Evolutionary conservation across 2,113 vertebrate genomes (phyloP), one percentile per base, ranked within the genome.

Genomic region (Dryoscopus gambensis): DNA sequence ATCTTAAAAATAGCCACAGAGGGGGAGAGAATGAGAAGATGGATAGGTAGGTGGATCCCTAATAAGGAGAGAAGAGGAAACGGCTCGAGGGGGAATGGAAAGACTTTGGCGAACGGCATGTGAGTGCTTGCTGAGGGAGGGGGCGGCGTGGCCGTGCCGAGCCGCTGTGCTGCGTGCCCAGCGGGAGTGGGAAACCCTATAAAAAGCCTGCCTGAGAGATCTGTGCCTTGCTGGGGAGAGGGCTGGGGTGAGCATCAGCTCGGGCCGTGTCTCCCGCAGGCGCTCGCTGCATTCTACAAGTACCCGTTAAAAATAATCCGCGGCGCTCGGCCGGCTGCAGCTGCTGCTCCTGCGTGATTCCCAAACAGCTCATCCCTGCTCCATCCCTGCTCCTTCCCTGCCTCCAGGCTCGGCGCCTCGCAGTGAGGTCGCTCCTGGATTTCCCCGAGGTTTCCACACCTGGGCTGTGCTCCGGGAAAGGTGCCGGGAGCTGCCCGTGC

Each of bases 1-100:
- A 82, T 95, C 97, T 98, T 96, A 97, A 96, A 97, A 96, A 96
- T 96, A 98, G 96, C 85, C 84, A 56, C 84, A 11, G 93, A 83
- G 87, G 85, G 86, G 91, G 95, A 96, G 95, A 97, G 95, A 92
- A 97, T 89, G 89, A 96, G 82, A 83, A 96, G 90, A 96, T 85
- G 89, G 90, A 95, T 94, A 94, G 92, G 88, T 89, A 83, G 90
- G 95, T 93, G 94, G 95, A 94, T 96, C 86, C 97, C 94, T 94
- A 96, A 96, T 97, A 97, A 97, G 96, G 95, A 89, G 74, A 97
- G 91, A 37, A 93, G 76, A 94, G 94, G 89, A 97, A 97, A 77
- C 78, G 30, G 92, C 93, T 68, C 65, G 35, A 31, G 86, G 39
- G 68, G 94, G 94, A 97, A 96, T 97, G 97, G 96, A 97, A 97